Evolutionary conservation across 2,113 vertebrate species (phyloP).

Genomic region (Cyprinodon tularosa): DNA sequence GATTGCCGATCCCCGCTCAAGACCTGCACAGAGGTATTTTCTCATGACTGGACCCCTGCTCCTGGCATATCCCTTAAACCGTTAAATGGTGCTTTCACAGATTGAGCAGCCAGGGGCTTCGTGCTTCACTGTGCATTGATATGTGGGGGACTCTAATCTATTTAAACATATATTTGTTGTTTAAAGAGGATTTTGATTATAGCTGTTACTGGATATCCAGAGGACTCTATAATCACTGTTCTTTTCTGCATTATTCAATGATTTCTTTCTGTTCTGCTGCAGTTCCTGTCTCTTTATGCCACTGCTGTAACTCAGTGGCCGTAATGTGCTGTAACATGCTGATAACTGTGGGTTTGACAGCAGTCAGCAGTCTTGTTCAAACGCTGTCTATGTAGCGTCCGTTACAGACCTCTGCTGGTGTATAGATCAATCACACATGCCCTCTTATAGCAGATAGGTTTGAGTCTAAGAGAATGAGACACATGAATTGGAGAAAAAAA

Average conservation of each 20-base stretch:
- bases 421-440: constrained; percentile 62
- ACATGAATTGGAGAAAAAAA: background rate
- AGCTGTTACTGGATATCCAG: background rate
- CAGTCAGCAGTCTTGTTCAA: constrained; percentile 65
- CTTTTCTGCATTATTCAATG: constrained; percentile 16
- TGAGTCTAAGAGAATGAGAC: constrained; percentile 20
- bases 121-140: constrained; percentile 31
- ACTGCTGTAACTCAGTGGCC: constrained; percentile 25
- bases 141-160: constrained; percentile 28
- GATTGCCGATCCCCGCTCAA: constrained; percentile 20
- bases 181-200: constrained; percentile 8
- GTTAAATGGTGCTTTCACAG: constrained; percentile 24
- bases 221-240: background rate
- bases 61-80: constrained; percentile 23
- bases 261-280: constrained; percentile 8
- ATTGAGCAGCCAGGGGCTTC: constrained; percentile 21
- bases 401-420: constrained; percentile 50
- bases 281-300: constrained; percentile 18
- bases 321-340: constrained; percentile 51
- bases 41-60: constrained; percentile 41
- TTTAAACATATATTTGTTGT: constrained; percentile 20
- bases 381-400: constrained; percentile 49
- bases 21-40: constrained; percentile 62
- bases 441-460: constrained; percentile 58
- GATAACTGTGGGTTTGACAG: constrained; percentile 31